phyloP scores from a whole-genome alignment of 1,140 invertebrate genomes.

The Drosophila pseudoananassae region DNA sequence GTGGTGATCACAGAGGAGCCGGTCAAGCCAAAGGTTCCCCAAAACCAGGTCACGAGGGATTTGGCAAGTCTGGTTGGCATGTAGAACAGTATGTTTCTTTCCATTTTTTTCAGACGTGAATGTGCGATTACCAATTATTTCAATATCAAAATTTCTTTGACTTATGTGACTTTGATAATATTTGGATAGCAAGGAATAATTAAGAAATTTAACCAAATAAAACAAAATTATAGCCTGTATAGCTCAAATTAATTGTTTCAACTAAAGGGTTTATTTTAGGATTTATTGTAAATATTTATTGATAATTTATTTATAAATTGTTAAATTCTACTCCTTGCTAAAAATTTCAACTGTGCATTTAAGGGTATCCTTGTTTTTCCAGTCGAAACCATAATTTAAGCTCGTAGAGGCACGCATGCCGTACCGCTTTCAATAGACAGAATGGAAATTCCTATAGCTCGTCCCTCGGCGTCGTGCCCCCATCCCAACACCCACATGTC shows the following conservation, averaged over 20 bases:
- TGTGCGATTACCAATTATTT: not conserved
- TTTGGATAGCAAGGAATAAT: too few species aligned
- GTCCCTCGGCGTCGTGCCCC: not conserved
- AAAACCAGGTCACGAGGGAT: slow-evolving; percentile 34
- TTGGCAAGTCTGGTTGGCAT: slow-evolving; percentile 40
- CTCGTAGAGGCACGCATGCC: slow-evolving; percentile 59
- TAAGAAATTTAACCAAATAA: too few species aligned
- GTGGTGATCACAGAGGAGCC: slow-evolving; percentile 49
- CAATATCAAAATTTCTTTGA: not conserved
- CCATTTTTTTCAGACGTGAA: not conserved
- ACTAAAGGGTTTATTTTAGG: too few species aligned
- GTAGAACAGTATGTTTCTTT: slow-evolving; percentile 5
- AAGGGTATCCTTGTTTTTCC: slow-evolving; percentile 38
- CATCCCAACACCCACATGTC: not conserved
- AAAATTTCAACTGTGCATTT: slow-evolving; percentile 28
- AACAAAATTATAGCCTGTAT: too few species aligned
- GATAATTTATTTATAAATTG: not conserved
- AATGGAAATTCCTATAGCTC: slow-evolving; percentile 11
- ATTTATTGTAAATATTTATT: not conserved
- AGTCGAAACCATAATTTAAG: slow-evolving; percentile 54
- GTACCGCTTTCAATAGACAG: slow-evolving; percentile 31
- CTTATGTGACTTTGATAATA: not conserved
- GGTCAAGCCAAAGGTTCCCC: slow-evolving; percentile 13
- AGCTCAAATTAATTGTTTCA: too few species aligned
- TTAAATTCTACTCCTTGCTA: not conserved